phyloP scores from a whole-genome alignment of 2,888 invertebrate species.

The Drosophila pseudotakahashii region DNA sequence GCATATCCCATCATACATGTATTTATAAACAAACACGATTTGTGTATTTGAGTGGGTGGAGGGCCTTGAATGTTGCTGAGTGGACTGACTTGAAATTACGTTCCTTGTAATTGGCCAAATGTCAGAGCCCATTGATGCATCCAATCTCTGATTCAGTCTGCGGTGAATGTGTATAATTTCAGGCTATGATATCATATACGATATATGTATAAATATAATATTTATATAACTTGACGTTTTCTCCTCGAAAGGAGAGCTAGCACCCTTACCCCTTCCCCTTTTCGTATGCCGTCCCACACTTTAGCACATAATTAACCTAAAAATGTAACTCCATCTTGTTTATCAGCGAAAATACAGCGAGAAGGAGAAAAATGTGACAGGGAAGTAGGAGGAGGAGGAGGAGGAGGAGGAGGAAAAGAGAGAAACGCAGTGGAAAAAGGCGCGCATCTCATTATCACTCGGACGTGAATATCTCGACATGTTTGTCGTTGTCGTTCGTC shows the following conservation, averaged over 20 bases:
- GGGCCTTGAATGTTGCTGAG: constrained; percentile 35
- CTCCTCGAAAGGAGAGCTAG: constrained; percentile 19
- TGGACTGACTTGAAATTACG: constrained; percentile 34
- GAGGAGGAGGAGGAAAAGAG: constrained; percentile 20
- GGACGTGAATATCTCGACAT: constrained; percentile 81
- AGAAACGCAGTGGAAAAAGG: constrained; percentile 60
- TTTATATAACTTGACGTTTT: constrained; percentile 37
- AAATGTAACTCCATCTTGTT: constrained; percentile 82
- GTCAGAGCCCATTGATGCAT: constrained; percentile 32
- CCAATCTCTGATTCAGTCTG: constrained; percentile 4
- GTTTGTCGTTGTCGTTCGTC: constrained; percentile 75
- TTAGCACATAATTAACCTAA: constrained; percentile 84
- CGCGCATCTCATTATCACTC: constrained; percentile 83
- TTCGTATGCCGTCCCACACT: constrained; percentile 60
- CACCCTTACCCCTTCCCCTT: background rate
- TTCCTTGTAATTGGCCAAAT: constrained; percentile 35
- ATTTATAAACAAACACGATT: constrained; percentile 35
- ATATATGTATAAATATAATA: background rate
- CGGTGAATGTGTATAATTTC: constrained; percentile 7
- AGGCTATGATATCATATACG: constrained; percentile 38
- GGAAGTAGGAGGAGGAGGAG: constrained; percentile 13
- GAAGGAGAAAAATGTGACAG: constrained; percentile 38
- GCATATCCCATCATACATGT: constrained; percentile 16
- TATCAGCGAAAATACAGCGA: constrained; percentile 74
- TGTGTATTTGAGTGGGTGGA: constrained; percentile 30